Conservation (phyloP, 1,140 invertebrate genomes). For the Ladona fulva region DNA sequence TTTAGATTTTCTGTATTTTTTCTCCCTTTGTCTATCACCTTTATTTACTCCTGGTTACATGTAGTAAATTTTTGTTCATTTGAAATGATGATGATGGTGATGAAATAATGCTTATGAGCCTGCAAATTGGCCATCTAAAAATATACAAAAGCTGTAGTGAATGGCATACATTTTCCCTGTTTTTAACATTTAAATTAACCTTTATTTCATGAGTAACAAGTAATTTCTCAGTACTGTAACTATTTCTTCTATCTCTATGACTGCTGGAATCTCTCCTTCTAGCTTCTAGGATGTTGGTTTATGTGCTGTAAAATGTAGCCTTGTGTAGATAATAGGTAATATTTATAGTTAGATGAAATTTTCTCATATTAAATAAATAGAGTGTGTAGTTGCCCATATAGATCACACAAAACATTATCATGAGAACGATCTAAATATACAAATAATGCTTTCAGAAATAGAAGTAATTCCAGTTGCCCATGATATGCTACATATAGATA, state of each 20-base stretch:
- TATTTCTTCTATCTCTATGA: neutral
- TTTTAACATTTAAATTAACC: neutral
- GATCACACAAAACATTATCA: neutral
- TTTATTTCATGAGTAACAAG: neutral
- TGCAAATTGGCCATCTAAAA: neutral
- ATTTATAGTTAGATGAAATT: neutral
- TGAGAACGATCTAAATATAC: neutral
- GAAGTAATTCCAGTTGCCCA: neutral
- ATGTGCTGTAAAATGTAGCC: neutral
- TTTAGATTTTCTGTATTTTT: no score
- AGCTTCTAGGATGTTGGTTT: slow-evolving; percentile 2
- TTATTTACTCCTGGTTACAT: neutral
- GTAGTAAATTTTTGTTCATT: neutral
- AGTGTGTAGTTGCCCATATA: neutral
- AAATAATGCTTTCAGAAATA: neutral
- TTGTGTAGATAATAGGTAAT: neutral
- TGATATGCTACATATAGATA: neutral
- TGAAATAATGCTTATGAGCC: neutral
- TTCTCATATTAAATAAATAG: neutral
- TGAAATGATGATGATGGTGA: neutral
- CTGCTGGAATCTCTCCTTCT: slow-evolving; percentile 7
- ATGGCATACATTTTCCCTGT: slow-evolving; percentile 5
- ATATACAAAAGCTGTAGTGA: neutral
- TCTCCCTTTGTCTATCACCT: no score
- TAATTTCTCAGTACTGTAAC: slow-evolving; percentile 2